phyloP scores from a whole-genome alignment of 1,140 invertebrate genomes.

The Harlomillsia oculata region DNA sequence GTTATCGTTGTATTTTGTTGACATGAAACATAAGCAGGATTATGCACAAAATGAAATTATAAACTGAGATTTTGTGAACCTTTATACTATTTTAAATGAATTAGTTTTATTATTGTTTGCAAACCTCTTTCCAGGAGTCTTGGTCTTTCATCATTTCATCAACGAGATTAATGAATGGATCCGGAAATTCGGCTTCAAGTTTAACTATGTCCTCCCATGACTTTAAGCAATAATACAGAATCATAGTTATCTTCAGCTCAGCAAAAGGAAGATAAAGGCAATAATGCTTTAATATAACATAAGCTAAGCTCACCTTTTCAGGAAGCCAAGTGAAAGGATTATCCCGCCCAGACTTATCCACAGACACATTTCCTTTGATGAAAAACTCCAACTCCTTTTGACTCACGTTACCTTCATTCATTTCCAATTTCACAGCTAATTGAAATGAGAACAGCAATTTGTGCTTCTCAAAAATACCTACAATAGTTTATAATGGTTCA shows the following conservation, averaged over 20 bases:
- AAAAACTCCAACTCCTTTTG: conserved; percentile 78
- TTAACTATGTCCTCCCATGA: conserved; percentile 73
- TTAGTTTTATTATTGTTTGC: background rate
- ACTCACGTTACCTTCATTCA: conserved; percentile 50
- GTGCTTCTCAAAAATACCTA: conserved; percentile 78
- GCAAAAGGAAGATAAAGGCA: background rate
- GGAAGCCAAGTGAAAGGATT: conserved; percentile 64
- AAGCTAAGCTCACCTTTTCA: conserved; percentile 34
- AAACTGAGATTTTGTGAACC: too few relatives aligned
- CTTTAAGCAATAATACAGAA: conserved; percentile 37
- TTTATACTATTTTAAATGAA: too few relatives aligned
- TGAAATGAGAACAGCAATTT: conserved; percentile 83
- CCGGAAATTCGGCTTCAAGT: conserved; percentile 56
- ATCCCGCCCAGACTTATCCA: conserved; percentile 57
- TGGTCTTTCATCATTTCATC: conserved; percentile 53
- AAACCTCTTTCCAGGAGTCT: conserved; percentile 59
- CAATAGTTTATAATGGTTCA: conserved; percentile 15
- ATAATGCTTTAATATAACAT: background rate
- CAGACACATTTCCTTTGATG: conserved; percentile 66
- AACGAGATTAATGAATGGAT: conserved; percentile 54
- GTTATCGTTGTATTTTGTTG: too few relatives aligned
- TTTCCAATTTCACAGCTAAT: conserved; percentile 71
- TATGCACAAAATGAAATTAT: too few relatives aligned
- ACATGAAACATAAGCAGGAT: too few relatives aligned
- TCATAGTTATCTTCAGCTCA: background rate